phyloP scores from a whole-genome alignment of 2,113 vertebrate species.

The Malurus alboscapulatus region DNA sequence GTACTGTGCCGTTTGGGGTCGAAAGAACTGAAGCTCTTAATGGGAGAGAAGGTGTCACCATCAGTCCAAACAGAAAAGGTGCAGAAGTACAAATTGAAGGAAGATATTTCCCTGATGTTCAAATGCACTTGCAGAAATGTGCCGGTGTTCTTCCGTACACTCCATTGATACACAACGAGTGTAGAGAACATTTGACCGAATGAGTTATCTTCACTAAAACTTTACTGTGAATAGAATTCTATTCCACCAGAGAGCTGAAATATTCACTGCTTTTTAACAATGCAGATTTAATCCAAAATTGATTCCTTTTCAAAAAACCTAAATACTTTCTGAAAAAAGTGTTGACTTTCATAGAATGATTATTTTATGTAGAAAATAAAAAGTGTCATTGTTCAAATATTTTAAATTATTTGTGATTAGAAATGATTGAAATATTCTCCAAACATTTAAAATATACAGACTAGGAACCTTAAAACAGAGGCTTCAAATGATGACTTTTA shows the following conservation, averaged over 20 bases:
- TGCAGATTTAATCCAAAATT: not conserved
- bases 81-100: not conserved
- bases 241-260: not conserved
- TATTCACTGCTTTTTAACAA: not conserved
- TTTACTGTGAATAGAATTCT: not conserved
- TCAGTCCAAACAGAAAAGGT: not conserved
- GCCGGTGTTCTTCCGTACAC: not conserved
- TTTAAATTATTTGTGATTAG: not conserved
- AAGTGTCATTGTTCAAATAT: not conserved
- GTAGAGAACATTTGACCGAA: not conserved
- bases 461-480: not conserved
- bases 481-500: not conserved
- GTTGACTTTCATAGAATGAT: not conserved
- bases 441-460: not conserved
- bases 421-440: not conserved
- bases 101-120: not conserved
- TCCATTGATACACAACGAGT: not conserved
- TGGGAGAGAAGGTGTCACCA: not conserved
- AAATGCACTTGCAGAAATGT: not conserved
- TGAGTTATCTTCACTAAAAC: not conserved
- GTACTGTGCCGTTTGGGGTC: not conserved
- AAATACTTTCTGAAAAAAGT: not conserved
- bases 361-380: not conserved
- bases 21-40: not conserved
- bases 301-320: not conserved